Evolutionary conservation across 2,113 vertebrate genomes (phyloP).

Genomic region (Anguilla rostrata): DNA sequence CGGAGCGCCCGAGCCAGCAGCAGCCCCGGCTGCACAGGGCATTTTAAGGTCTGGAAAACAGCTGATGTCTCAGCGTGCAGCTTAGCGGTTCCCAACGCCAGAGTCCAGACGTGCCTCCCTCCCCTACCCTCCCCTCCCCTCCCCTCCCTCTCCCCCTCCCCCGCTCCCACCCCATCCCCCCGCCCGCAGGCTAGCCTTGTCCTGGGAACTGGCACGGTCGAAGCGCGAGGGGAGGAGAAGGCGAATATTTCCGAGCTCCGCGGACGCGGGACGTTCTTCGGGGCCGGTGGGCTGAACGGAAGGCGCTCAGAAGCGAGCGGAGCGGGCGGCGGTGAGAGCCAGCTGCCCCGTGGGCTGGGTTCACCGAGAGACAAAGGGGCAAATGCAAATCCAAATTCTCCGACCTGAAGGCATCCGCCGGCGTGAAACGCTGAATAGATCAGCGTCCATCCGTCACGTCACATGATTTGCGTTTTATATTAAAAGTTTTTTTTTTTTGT

Average conservation of each 20-base stretch:
- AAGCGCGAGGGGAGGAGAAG: conserved; percentile 64
- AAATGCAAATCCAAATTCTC: conserved; percentile 61
- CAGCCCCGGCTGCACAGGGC: conserved; percentile 56
- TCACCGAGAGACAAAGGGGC: conserved; percentile 51
- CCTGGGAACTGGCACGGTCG: conserved; percentile 71
- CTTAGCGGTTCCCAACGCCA: conserved; percentile 64
- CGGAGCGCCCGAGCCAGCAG: conserved; percentile 51
- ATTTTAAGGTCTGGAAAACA: conserved; percentile 69
- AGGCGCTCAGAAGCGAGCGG: conserved; percentile 55
- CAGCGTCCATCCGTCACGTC: not conserved
- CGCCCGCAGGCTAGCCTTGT: conserved; percentile 54
- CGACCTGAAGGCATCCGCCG: conserved; percentile 36
- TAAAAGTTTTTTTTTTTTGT: not conserved
- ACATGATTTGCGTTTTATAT: not conserved
- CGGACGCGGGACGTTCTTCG: conserved; percentile 38
- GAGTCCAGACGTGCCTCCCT: conserved; percentile 59
- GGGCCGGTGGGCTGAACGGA: conserved; percentile 54
- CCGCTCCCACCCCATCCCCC: too few species aligned
- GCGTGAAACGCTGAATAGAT: not conserved
- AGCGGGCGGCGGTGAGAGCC: conserved; percentile 52
- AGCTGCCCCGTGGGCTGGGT: not conserved
- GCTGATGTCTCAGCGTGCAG: conserved; percentile 68
- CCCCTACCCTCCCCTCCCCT: too few species aligned
- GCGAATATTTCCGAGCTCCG: conserved; percentile 43
- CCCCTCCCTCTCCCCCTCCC: too few species aligned